These are phyloP conservation scores for Aspidoscelis tigris DNA, from an alignment of 2,113 vertebrate genomes.

Conservation along the genomic window DNA sequence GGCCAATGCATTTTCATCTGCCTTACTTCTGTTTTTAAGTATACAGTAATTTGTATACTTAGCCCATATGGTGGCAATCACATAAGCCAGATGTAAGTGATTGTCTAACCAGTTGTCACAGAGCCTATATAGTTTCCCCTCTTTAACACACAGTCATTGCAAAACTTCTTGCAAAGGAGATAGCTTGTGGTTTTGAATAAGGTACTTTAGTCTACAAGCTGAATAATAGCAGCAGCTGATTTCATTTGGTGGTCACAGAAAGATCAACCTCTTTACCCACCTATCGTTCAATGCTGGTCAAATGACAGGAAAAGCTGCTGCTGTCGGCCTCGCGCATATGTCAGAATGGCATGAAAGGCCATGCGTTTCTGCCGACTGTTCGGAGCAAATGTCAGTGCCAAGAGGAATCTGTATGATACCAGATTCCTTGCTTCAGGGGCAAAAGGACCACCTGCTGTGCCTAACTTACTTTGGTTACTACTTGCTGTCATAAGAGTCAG, in stretches of 20 bases:
- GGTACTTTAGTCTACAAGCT: neutral
- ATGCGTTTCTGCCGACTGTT: neutral
- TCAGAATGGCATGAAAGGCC: neutral
- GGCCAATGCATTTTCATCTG: neutral
- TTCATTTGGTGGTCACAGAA: neutral
- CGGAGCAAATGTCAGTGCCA: neutral
- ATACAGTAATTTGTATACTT: neutral
- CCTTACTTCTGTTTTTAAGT: slow-evolving; percentile 39
- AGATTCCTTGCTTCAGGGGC: neutral
- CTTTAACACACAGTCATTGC: neutral
- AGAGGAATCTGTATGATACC: neutral
- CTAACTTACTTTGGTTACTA: neutral
- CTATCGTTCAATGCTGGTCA: neutral
- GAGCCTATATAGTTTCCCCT: neutral
- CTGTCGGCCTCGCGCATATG: neutral
- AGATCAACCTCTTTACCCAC: neutral
- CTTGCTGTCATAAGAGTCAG: neutral
- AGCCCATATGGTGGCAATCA: neutral
- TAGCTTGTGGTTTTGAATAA: neutral
- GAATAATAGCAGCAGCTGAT: neutral
- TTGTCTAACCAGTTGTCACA: neutral
- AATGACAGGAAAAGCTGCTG: neutral
- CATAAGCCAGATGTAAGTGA: neutral
- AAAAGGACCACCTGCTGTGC: neutral
- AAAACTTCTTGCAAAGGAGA: neutral